Evolutionary conservation across 2,888 invertebrate species (phyloP).

Genomic region (Drosophila acutilabella): DNA sequence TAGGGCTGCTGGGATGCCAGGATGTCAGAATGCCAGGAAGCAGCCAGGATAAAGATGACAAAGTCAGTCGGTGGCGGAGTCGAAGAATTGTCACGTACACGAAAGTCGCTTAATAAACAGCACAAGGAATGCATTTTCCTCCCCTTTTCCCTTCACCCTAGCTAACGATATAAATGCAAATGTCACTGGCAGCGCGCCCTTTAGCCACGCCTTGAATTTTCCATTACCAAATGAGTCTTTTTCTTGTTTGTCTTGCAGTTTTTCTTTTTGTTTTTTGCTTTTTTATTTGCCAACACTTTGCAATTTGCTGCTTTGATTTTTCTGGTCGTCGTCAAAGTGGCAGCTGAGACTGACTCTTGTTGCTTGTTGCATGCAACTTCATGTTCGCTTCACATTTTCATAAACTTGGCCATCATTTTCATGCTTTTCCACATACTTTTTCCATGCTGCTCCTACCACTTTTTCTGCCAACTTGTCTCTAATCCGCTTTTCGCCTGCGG

Average conservation of each 20-base stretch:
- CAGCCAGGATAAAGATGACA: slow-evolving; percentile 9
- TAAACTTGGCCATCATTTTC: slow-evolving; percentile 53
- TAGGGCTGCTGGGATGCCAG: slow-evolving; percentile 29
- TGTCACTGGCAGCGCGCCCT: slow-evolving; percentile 46
- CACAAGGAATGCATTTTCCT: slow-evolving; percentile 4
- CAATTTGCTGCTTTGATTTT: slow-evolving; percentile 48
- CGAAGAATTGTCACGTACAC: slow-evolving; percentile 64
- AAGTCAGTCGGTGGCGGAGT: slow-evolving; percentile 19
- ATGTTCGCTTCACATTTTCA: slow-evolving; percentile 37
- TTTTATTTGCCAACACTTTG: slow-evolving; percentile 19
- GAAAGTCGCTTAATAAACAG: slow-evolving; percentile 62
- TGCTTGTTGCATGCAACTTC: slow-evolving; percentile 26
- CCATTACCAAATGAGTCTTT: slow-evolving; percentile 57
- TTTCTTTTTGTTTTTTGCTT: neutral
- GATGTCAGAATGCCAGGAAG: slow-evolving; percentile 15
- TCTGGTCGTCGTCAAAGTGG: slow-evolving; percentile 31
- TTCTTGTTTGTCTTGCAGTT: slow-evolving; percentile 21
- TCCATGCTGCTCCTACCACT: neutral
- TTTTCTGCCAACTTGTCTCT: slow-evolving; percentile 17
- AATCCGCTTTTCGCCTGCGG: slow-evolving; percentile 61
- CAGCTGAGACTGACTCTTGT: slow-evolving; percentile 27
- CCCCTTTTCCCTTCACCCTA: neutral
- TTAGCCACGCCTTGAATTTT: slow-evolving; percentile 34
- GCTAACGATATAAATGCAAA: slow-evolving; percentile 57
- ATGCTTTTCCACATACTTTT: slow-evolving; percentile 1